Percentiles rank a stretch among this genome's conserved stretches.
These are phyloP conservation scores for Lasioglossum malachurum DNA, from an alignment of 2,888 invertebrate genomes.

Conservation along the genomic window DNA sequence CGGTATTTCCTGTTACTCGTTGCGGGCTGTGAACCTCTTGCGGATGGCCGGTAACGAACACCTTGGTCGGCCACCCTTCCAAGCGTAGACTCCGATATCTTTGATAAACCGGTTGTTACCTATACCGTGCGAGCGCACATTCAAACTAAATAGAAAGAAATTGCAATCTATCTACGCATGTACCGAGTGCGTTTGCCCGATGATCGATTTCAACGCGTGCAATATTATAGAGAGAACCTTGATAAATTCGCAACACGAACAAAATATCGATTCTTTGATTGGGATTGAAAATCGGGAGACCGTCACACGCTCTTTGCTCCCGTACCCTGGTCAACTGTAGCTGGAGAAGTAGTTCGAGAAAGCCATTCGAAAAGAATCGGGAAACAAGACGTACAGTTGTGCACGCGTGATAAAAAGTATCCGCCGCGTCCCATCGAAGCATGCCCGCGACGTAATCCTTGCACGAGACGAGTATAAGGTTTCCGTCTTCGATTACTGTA, in stretches of 20 bases:
- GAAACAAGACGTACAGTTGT: background rate
- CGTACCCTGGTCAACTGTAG: background rate
- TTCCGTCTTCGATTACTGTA: conserved; percentile 80
- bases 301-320: background rate
- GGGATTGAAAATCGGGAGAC: background rate
- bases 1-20: conserved; percentile 53
- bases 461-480: conserved; percentile 72
- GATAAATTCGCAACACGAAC: background rate
- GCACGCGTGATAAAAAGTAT: background rate
- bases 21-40: conserved; percentile 13
- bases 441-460: conserved; percentile 27
- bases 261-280: background rate
- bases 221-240: background rate
- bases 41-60: conserved; percentile 12
- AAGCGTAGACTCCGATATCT: conserved; percentile 40
- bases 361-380: background rate
- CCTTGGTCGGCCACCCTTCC: conserved; percentile 37
- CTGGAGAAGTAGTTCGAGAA: background rate
- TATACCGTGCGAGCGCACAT: conserved; percentile 74
- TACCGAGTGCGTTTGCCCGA: background rate
- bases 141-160: conserved; percentile 20
- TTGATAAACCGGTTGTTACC: conserved; percentile 77
- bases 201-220: background rate
- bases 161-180: background rate
- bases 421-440: background rate